Evolutionary conservation across 2,797 vertebrate genomes (phyloP).

Genomic region (Jordanella pulchra): DNA sequence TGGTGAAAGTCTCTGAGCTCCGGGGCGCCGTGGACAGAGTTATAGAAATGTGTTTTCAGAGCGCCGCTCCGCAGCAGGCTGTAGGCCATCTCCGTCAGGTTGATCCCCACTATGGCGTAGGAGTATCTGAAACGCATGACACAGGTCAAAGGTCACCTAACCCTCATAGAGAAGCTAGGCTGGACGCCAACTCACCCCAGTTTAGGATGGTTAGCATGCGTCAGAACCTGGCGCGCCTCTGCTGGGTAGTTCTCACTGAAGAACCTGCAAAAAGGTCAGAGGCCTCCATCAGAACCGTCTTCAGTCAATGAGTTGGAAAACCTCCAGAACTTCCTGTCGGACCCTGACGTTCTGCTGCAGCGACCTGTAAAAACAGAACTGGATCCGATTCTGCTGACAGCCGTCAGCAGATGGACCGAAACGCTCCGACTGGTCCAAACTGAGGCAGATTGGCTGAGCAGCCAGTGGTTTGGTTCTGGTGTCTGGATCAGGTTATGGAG

Average conservation of each 20-base stretch:
- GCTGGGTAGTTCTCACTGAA: conserved; percentile 93
- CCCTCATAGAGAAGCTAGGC: background rate
- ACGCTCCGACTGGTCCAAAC: too few species aligned
- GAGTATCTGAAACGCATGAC: conserved; percentile 85
- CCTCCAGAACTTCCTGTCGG: too few species aligned
- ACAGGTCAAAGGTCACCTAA: background rate
- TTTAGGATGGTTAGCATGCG: conserved; percentile 92
- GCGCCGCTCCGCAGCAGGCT: conserved; percentile 90
- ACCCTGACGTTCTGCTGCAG: too few species aligned
- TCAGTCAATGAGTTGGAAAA: too few species aligned
- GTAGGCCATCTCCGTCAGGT: conserved; percentile 98
- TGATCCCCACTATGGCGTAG: conserved; percentile 98
- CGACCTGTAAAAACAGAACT: too few species aligned
- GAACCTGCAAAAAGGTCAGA: conserved; percentile 78
- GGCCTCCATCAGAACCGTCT: too few species aligned
- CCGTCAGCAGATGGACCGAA: too few species aligned
- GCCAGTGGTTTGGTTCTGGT: too few species aligned
- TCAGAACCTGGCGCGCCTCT: conserved; percentile 88
- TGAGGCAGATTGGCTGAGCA: too few species aligned
- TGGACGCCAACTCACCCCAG: conserved; percentile 85
- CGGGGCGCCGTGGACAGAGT: conserved; percentile 82
- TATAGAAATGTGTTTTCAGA: conserved; percentile 93
- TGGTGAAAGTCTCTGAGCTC: conserved; percentile 91
- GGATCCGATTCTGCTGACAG: too few species aligned
- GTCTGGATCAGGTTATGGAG: too few species aligned